Percentiles rank a stretch among this genome's conserved stretches.
phyloP scores from a whole-genome alignment of 2,113 vertebrate species.

The Brachyhypopomus occidentalis region DNA sequence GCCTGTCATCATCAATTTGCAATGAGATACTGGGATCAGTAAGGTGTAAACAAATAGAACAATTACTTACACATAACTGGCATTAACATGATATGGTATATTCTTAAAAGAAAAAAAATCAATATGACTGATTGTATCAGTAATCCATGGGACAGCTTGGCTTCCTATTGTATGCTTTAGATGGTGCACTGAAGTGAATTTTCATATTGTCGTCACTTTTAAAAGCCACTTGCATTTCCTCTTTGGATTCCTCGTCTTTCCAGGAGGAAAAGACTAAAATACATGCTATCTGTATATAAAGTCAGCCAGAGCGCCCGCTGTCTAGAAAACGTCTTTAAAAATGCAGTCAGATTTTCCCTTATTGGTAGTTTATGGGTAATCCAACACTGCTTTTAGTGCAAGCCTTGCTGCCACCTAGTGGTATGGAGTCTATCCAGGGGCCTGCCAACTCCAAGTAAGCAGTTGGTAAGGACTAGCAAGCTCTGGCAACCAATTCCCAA shows the following conservation, averaged over 20 bases:
- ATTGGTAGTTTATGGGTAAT: neutral
- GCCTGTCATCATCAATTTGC: neutral
- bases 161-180: conserved; percentile 37
- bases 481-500: neutral
- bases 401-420: conserved; percentile 60
- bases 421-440: conserved; percentile 51
- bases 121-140: conserved; percentile 36
- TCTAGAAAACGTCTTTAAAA: neutral
- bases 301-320: neutral
- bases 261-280: neutral
- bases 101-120: conserved; percentile 51
- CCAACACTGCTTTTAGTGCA: neutral
- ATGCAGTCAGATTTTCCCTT: conserved; percentile 59
- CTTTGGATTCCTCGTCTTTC: conserved; percentile 71
- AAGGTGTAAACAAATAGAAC: conserved; percentile 68
- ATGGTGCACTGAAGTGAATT: conserved; percentile 59
- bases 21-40: conserved; percentile 51
- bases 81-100: conserved; percentile 50
- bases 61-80: conserved; percentile 50
- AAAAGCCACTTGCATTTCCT: conserved; percentile 51
- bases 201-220: conserved; percentile 44
- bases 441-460: conserved; percentile 40
- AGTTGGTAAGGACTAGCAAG: conserved; percentile 1
- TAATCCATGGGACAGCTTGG: conserved; percentile 39
- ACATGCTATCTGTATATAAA: conserved; percentile 23